phyloP scores from a whole-genome alignment of 2,797 vertebrate genomes.

The Urophycis tenuis region DNA sequence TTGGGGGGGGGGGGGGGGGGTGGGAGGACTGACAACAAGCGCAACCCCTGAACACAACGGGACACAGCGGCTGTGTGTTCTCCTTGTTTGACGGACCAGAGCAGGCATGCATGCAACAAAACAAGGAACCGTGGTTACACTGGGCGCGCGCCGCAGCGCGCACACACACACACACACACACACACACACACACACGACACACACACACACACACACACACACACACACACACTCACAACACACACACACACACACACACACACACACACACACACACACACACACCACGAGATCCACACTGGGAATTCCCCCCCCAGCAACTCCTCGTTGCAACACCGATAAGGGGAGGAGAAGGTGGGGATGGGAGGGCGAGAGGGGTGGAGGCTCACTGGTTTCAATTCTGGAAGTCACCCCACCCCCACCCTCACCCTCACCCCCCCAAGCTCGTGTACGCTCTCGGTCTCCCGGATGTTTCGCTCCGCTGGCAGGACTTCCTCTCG shows the following conservation, averaged over 20 bases:
- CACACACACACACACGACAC: no score
- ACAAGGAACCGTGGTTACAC: conserved; percentile 26
- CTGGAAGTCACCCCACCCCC: background rate
- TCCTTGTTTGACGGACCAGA: conserved; percentile 65
- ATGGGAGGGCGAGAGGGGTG: background rate
- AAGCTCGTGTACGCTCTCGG: background rate
- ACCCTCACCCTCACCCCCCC: background rate
- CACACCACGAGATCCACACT: conserved; percentile 38
- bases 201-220: no score
- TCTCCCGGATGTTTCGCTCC: background rate
- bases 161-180: no score
- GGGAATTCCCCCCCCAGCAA: conserved; percentile 19
- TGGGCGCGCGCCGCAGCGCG: conserved; percentile 28
- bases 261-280: no score
- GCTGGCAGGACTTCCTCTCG: conserved; percentile 13
- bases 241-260: no score
- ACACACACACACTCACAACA: no score
- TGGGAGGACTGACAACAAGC: background rate
- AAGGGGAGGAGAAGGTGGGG: conserved; percentile 3
- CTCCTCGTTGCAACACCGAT: conserved; percentile 11
- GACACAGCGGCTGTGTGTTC: no score
- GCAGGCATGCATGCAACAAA: conserved; percentile 54
- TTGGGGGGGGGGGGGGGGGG: background rate
- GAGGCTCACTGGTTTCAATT: background rate
- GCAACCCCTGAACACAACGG: conserved; percentile 49